A percentile compares a stretch with the other conserved stretches of the same genome.
phyloP scores from a whole-genome alignment of 2,113 vertebrate genomes.

The Pseudorhombus dupliciocellatus region DNA sequence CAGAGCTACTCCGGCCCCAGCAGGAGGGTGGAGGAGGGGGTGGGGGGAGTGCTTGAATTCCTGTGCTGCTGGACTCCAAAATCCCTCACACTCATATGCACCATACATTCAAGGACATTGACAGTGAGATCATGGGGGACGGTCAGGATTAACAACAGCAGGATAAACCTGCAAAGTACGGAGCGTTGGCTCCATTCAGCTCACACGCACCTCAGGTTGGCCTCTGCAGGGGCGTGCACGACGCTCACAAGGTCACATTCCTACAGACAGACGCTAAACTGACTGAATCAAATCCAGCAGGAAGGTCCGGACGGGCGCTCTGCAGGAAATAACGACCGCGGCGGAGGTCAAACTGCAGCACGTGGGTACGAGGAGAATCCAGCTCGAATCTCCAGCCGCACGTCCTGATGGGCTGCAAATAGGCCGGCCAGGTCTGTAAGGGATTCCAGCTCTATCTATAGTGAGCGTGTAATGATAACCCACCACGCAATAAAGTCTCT shows the following conservation, averaged over 20 bases:
- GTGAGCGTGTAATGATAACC: slow-evolving; percentile 49
- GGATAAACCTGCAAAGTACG: slow-evolving; percentile 37
- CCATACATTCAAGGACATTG: slow-evolving; percentile 43
- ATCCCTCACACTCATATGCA: slow-evolving; percentile 17
- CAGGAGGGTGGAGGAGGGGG: neutral
- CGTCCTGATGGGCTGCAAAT: slow-evolving; percentile 49
- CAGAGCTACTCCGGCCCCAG: slow-evolving; percentile 18
- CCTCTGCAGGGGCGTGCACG: slow-evolving; percentile 1
- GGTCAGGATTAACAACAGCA: slow-evolving; percentile 16
- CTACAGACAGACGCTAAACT: neutral
- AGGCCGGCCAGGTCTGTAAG: slow-evolving; percentile 52
- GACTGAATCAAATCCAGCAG: neutral
- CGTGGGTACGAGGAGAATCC: neutral
- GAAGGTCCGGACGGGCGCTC: slow-evolving; percentile 3
- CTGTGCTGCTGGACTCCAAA: slow-evolving; percentile 1
- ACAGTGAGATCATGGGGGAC: neutral
- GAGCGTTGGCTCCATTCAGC: neutral
- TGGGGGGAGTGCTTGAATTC: neutral
- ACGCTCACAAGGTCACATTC: slow-evolving; percentile 20
- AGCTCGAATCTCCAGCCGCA: slow-evolving; percentile 22
- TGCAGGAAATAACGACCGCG: slow-evolving; percentile 24
- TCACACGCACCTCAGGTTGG: slow-evolving; percentile 26
- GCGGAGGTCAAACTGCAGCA: slow-evolving; percentile 18
- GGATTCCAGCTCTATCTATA: slow-evolving; percentile 68
- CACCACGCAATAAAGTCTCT: slow-evolving; percentile 48